These are phyloP conservation scores for Drosophila acutilabella DNA, from an alignment of 2,888 invertebrate genomes.

Conservation along the genomic window DNA sequence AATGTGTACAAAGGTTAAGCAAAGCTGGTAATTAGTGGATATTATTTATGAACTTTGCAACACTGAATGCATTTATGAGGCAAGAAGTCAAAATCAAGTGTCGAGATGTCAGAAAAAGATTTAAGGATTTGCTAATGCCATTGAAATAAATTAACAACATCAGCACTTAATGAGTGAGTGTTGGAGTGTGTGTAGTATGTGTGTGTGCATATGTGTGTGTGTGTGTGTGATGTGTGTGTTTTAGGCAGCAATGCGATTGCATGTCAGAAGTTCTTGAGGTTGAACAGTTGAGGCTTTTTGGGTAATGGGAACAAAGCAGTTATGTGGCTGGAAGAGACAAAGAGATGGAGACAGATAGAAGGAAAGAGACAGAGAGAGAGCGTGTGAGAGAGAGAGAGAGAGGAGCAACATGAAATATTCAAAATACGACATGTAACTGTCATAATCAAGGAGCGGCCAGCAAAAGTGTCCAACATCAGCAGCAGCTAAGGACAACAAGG, in stretches of 20 bases:
- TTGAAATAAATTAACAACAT: constrained; percentile 7
- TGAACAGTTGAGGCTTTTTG: constrained; percentile 36
- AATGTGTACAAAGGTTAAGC: no score
- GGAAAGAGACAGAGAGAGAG: neutral
- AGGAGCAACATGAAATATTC: constrained; percentile 48
- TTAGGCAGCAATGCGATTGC: constrained; percentile 32
- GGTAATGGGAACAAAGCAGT: constrained; percentile 29
- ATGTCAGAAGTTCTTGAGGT: constrained; percentile 38
- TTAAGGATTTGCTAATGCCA: constrained; percentile 12
- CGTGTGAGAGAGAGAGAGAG: neutral
- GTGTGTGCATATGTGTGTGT: neutral
- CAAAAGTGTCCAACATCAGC: constrained; percentile 38
- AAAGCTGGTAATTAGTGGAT: neutral
- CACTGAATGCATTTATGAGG: constrained; percentile 5
- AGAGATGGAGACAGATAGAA: neutral
- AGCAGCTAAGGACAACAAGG: constrained; percentile 21
- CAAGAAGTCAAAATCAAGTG: neutral
- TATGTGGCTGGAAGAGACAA: neutral
- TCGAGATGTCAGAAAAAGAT: neutral
- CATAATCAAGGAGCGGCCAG: constrained; percentile 63
- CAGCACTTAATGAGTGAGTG: constrained; percentile 5
- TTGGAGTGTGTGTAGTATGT: constrained; percentile 1
- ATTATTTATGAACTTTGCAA: neutral
- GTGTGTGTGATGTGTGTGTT: neutral
- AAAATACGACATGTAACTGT: constrained; percentile 64